Evolutionary conservation across 35 echinoderm and acorn worm genomes (phyloP), one percentile per base, ranked within the genome.

Genomic region (Patiria miniata): DNA sequence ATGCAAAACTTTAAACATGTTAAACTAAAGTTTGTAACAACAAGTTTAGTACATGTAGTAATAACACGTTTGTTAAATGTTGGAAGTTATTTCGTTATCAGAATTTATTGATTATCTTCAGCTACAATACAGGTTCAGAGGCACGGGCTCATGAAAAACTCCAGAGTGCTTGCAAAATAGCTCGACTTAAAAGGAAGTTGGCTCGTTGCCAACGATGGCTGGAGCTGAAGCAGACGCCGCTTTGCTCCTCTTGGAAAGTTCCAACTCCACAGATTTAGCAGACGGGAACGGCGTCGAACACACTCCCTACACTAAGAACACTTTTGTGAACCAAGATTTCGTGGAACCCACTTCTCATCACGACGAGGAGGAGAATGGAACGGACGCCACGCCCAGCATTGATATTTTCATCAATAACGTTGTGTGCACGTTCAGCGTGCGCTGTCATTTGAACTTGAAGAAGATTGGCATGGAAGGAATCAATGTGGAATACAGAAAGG

Each of bases 361-460:
- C 28, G 54, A 89, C 39, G 17, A 37, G n/a, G 17, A 79, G 47
- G 7, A 52, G 81, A 83, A 89, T 21, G 39, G 51, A 4, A 60
- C 36, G 15, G 51, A 12, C 8, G 52, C 81, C 8, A 30, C 68
- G 14, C 82, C 83, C 21, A 89, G 91, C 55, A 86, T 97, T 69
- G 94, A 97, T 79, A 93, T 97, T 77, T 90, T 90, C 84, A 98
- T 98, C 42, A 98, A 93, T 60, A 98, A 98, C 78, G 95, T 98
- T 60, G 95, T 98, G 79, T 94, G 95, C 52, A 87, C 95, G 6
- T 98, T 98, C 55, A 87, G 86, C 79, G 87, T 93, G 2, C 60
- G 92, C 59, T 98, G 95, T 40, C 95, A 98, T 76, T 73, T 98
- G n/a, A 98, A 98, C 73, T 83, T 98, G 8, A 68, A 87, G 51